Conservation (phyloP, 2,888 invertebrate genomes). For the Callyntrura guangdongensis region DNA sequence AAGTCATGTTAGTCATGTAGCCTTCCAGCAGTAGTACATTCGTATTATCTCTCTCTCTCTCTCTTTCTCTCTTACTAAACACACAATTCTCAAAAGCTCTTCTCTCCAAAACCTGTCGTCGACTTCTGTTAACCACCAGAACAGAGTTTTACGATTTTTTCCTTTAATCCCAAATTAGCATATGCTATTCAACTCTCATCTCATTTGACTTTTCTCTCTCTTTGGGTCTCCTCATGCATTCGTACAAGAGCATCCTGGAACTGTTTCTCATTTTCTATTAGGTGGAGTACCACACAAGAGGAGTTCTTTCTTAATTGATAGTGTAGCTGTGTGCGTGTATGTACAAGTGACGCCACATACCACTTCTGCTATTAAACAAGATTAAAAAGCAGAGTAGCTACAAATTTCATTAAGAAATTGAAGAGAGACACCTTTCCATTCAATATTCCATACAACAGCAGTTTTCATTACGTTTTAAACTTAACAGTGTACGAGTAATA, state of each 20-base stretch:
- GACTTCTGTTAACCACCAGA: neutral
- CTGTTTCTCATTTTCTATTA: neutral
- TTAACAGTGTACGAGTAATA: no score
- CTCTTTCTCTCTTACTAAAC: neutral
- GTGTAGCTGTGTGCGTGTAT: no score
- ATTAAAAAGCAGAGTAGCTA: neutral
- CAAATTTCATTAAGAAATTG: neutral
- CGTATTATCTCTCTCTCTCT: neutral
- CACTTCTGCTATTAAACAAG: no score
- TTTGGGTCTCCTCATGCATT: neutral
- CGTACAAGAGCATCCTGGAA: neutral
- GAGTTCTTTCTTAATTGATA: no score
- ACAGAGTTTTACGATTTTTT: conserved; percentile 12
- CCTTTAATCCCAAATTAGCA: conserved; percentile 66
- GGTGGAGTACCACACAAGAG: neutral
- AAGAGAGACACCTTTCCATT: conserved; percentile 20
- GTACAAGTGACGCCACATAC: no score
- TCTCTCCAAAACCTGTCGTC: neutral
- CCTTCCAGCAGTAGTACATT: neutral
- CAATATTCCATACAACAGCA: neutral
- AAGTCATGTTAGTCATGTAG: neutral
- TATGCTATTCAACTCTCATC: conserved; percentile 51
- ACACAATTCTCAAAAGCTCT: neutral
- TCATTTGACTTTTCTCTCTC: conserved; percentile 51
- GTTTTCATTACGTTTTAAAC: no score